phyloP scores from a whole-genome alignment of 2,797 vertebrate genomes.

The Manis pentadactyla region DNA sequence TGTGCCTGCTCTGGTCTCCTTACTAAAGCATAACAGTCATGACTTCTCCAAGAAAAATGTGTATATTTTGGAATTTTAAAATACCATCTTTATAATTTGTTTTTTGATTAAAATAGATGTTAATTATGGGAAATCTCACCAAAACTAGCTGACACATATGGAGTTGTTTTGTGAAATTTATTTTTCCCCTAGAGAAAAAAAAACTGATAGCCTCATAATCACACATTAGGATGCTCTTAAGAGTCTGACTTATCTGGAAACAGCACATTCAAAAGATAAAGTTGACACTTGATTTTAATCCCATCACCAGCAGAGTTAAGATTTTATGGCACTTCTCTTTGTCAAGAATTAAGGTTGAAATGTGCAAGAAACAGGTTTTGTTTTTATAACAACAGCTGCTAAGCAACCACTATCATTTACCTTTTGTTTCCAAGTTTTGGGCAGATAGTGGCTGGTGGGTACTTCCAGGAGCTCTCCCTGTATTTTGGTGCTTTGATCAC shows the following conservation, averaged over 20 bases:
- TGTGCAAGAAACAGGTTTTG: constrained; percentile 29
- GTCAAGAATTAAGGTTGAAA: constrained; percentile 57
- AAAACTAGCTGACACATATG: not conserved
- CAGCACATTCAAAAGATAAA: constrained; percentile 60
- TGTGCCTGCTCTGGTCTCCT: not conserved
- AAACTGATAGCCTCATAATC: not conserved
- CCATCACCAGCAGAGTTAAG: not conserved
- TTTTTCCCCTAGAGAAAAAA: not conserved
- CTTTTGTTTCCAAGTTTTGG: constrained; percentile 13
- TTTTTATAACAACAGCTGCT: constrained; percentile 54
- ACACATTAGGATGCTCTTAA: not conserved
- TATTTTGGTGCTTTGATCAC: constrained; percentile 40
- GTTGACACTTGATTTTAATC: constrained; percentile 50
- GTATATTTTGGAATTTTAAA: not conserved
- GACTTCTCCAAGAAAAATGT: not conserved
- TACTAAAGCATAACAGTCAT: not conserved
- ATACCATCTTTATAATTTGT: not conserved
- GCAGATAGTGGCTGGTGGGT: constrained; percentile 9
- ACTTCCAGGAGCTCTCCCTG: not conserved
- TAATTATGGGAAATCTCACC: constrained; percentile 5
- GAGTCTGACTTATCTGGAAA: constrained; percentile 53
- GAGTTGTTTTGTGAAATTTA: constrained; percentile 33
- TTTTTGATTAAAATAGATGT: not conserved
- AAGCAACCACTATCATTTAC: not conserved
- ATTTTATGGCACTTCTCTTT: constrained; percentile 59